phyloP scores from a whole-genome alignment of 35 echinoderm and acorn worm species.

The Anneissia japonica region DNA sequence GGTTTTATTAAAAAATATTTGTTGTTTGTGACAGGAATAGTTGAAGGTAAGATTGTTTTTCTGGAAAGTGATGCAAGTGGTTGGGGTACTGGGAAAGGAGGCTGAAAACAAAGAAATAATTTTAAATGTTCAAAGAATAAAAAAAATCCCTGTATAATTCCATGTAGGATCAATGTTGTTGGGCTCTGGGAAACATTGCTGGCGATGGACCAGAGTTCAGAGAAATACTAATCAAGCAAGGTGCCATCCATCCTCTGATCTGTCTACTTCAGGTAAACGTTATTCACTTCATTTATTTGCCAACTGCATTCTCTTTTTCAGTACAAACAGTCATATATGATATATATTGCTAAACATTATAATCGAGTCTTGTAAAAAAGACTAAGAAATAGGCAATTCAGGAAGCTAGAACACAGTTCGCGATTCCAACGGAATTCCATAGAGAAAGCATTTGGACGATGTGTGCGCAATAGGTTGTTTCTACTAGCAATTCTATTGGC shows the following conservation, averaged over 20 bases:
- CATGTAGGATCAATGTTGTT: constrained; percentile 64
- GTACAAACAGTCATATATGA: no score
- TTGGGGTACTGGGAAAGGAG: background rate
- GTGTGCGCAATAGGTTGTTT: no score
- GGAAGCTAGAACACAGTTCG: no score
- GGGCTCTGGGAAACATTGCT: constrained; percentile 74
- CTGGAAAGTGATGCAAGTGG: background rate
- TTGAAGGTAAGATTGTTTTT: background rate
- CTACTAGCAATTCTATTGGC: no score
- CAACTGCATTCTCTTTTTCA: no score
- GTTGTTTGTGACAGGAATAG: background rate
- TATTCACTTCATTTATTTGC: no score
- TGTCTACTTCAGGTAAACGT: constrained; percentile 57
- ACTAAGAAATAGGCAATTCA: no score
- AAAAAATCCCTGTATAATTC: background rate
- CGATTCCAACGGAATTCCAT: no score
- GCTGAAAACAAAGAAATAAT: background rate
- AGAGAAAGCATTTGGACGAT: no score
- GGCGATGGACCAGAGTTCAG: constrained; percentile 45
- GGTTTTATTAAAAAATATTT: background rate
- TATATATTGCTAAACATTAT: no score
- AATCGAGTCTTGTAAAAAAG: no score
- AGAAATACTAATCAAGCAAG: constrained; percentile 32
- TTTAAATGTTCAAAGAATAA: background rate
- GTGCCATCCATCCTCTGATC: constrained; percentile 36